Base-by-base conservation (phyloP, 2,888 invertebrate genomes). In the Entomobrya proxima region DNA sequence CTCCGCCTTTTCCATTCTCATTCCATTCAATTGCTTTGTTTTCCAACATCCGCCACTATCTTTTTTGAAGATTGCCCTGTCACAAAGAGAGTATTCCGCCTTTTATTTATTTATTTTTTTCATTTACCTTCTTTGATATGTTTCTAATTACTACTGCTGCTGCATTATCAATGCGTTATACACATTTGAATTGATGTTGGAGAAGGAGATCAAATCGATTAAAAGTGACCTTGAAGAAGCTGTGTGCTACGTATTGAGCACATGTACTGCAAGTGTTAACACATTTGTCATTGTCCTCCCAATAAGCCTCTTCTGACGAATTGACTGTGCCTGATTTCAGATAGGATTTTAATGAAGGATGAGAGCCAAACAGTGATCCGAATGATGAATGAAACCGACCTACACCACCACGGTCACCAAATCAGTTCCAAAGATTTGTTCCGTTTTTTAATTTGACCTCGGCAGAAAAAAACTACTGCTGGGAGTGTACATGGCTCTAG, bases 321-420 rank as follows among this genome's bases (percentile, higher is more conserved):
- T 75, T 55, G 44, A 37, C 7, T 55, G 32, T 55, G 37, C 24
- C 47, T 82, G 81, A 82, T 82, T 47, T 72, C 30, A 30, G 24
- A 72, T 72, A 27, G 15, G 82, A 67, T 83, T 84, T 84, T 84
- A 84, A 84, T 84, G 84, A 84, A 84, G 69, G 84, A 55, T 84
- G 72, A 58, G 69, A 77, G 69, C 69, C 55, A 9, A 24, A 13
- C 27, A 27, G 72, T 27, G 72, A 44, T 27, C 18, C 30, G n/a
- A 27, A 27, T 72, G 72, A 72, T 44, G 47, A 72, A 72, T 47
- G 44, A 18, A 47, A 72, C n/a, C 72, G 15, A 44, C 44, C 72
- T 24, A 69, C 69, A 24, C 40, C 44, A 40, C 40, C 40, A 24
- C 58, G 27, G 44, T 61, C 21, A 47, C 47, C 76, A 52, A 83